Base-by-base conservation (phyloP, 2,888 invertebrate genomes). In the Iphiclides podalirius region DNA sequence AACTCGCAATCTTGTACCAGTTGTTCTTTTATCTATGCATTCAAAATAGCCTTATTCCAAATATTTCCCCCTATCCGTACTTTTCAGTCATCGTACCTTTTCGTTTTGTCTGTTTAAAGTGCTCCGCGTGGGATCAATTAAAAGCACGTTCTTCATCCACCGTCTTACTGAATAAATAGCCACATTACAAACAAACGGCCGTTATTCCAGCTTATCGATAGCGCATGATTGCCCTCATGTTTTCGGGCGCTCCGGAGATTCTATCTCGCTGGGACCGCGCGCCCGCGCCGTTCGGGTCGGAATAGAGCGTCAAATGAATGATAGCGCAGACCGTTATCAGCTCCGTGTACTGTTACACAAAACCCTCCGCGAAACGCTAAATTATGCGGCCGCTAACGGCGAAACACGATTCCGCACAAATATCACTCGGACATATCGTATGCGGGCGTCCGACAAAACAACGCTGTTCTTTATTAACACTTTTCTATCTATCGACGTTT, bases 221-320 rank as follows among this genome's bases (percentile, higher is more conserved):
- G n/a, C n/a, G n/a, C n/a, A n/a, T n/a, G n/a, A n/a, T n/a, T n/a
- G n/a, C n/a, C n/a, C n/a, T n/a, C n/a, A n/a, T n/a, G n/a, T n/a
- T n/a, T n/a, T n/a, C n/a, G n/a, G n/a, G n/a, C n/a, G n/a, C n/a
- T 56, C 58, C 58, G 20, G 6, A 56, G 52, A 58, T 58, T 54
- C 60, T 59, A 50, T 55, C 46, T 17, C 58, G 50, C 55, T 56
- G 55, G 58, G 57, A 61, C 59, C 52, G 13, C 20, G 40, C 49
- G 20, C 20, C 20, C 20, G 6, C 64, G 61, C 56, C 58, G 62
- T 66, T 41, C 36, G 52, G 39, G 57, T 50, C 54, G 52, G 52
- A 62, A 70, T 64, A 54, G 60, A 63, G 70, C 72, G 74, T 64
- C 67, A 70, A 71, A 65, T 66, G 54, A 57, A 71, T 72, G 64